Conservation (phyloP, 1,140 invertebrate genomes). For the Planococcus citri region DNA sequence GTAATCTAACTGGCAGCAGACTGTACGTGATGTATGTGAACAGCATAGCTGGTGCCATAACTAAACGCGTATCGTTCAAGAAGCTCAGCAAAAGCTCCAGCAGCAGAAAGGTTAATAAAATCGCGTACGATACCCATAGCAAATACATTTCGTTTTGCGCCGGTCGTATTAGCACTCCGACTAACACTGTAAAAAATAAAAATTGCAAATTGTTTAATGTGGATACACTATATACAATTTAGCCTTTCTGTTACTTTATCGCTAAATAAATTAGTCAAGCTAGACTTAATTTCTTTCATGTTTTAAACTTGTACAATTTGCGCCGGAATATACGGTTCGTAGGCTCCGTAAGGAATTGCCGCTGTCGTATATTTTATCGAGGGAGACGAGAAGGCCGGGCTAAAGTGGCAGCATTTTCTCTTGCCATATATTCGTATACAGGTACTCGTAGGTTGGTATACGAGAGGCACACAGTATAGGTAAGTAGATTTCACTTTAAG, state of each 20-base stretch:
- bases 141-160: slow-evolving; percentile 79
- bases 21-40: slow-evolving; percentile 82
- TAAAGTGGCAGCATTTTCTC: too few species aligned
- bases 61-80: slow-evolving; percentile 23
- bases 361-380: neutral
- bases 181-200: slow-evolving; percentile 46
- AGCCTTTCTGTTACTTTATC: neutral
- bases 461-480: too few species aligned
- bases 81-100: slow-evolving; percentile 45
- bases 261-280: neutral
- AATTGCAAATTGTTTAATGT: too few species aligned
- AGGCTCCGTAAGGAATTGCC: neutral
- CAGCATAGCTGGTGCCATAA: slow-evolving; percentile 39
- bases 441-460: too few species aligned
- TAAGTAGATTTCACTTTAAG: too few species aligned
- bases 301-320: neutral
- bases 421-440: too few species aligned
- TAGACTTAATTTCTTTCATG: neutral
- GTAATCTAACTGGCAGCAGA: slow-evolving; percentile 66
- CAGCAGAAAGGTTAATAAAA: slow-evolving; percentile 55
- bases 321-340: neutral
- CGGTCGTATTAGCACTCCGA: slow-evolving; percentile 60
- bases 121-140: slow-evolving; percentile 64
- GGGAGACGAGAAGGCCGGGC: too few species aligned
- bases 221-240: neutral